Evolutionary conservation across 1,140 invertebrate species (phyloP).

Genomic region (Drosophila kikkawai): DNA sequence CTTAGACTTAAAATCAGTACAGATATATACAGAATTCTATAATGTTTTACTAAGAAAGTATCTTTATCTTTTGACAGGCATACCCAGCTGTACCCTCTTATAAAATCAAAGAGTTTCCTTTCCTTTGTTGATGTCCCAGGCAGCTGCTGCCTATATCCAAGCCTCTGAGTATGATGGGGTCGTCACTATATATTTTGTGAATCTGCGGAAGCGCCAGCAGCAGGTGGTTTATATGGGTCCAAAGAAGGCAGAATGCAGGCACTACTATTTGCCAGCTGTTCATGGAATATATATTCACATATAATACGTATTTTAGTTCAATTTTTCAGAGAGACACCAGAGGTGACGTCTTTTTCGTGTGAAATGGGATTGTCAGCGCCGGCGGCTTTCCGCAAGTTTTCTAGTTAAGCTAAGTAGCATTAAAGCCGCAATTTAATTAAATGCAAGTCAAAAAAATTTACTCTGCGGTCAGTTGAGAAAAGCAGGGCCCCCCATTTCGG

Average conservation of each 20-base stretch:
- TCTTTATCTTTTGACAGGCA: too few species aligned
- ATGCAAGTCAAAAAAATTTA: slow-evolving; percentile 61
- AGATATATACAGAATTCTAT: too few species aligned
- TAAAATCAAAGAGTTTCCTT: slow-evolving; percentile 1
- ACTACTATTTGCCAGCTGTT: slow-evolving; percentile 36
- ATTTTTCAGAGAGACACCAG: neutral
- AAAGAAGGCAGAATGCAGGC: slow-evolving; percentile 10
- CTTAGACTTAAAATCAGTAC: too few species aligned
- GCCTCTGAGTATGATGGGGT: slow-evolving; percentile 40
- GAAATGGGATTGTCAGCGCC: slow-evolving; percentile 41
- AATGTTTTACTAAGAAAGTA: too few species aligned
- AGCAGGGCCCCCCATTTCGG: neutral
- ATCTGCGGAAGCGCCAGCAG: slow-evolving; percentile 46
- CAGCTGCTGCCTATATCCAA: slow-evolving; percentile 63
- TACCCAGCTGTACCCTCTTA: neutral
- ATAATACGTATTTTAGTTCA: slow-evolving; percentile 3
- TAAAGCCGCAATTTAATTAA: slow-evolving; percentile 76
- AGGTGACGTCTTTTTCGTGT: slow-evolving; percentile 18
- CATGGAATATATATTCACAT: slow-evolving; percentile 4
- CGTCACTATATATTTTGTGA: slow-evolving; percentile 28
- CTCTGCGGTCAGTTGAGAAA: slow-evolving; percentile 24
- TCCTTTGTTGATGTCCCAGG: slow-evolving; percentile 39
- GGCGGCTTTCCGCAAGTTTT: slow-evolving; percentile 59
- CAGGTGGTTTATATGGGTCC: slow-evolving; percentile 72
- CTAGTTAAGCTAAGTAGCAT: slow-evolving; percentile 74